These are phyloP conservation scores for Perca schrenkii DNA, from an alignment of 2,113 vertebrate genomes.

Conservation along the genomic window DNA sequence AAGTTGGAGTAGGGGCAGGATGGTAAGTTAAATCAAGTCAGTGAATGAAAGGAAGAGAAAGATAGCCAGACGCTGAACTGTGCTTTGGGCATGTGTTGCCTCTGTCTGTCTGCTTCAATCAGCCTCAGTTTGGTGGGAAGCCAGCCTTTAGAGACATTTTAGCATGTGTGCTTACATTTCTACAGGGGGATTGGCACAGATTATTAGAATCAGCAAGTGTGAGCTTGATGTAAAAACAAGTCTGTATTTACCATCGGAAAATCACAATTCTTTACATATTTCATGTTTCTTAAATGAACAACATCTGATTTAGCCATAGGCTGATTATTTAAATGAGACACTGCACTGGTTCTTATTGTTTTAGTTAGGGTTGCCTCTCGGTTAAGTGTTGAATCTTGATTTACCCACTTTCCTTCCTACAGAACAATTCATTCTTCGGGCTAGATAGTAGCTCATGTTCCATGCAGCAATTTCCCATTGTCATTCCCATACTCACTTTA, in stretches of 20 bases:
- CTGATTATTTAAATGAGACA: slow-evolving; percentile 34
- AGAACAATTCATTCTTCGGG: slow-evolving; percentile 1
- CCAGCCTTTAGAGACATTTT: slow-evolving; percentile 63
- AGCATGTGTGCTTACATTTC: slow-evolving; percentile 65
- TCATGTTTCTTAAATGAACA: slow-evolving; percentile 43
- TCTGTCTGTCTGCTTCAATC: slow-evolving; percentile 66
- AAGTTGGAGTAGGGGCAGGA: background rate
- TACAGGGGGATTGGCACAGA: slow-evolving; percentile 46
- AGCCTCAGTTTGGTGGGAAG: slow-evolving; percentile 53
- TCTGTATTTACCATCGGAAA: slow-evolving; percentile 20
- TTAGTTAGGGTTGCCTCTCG: background rate
- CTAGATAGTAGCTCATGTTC: slow-evolving; percentile 1
- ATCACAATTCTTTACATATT: background rate
- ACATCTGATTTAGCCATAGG: slow-evolving; percentile 33
- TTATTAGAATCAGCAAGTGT: slow-evolving; percentile 34
- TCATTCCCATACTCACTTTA: background rate
- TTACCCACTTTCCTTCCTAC: background rate
- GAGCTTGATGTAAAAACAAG: slow-evolving; percentile 28
- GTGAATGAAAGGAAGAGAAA: slow-evolving; percentile 33
- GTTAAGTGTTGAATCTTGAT: slow-evolving; percentile 2
- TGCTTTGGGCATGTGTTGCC: slow-evolving; percentile 61
- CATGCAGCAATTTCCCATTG: slow-evolving; percentile 10
- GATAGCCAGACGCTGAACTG: slow-evolving; percentile 38
- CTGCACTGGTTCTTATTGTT: background rate
- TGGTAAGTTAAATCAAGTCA: slow-evolving; percentile 16